Base-by-base conservation (phyloP, 2,113 vertebrate species). In the Typhlomys cinereus region DNA sequence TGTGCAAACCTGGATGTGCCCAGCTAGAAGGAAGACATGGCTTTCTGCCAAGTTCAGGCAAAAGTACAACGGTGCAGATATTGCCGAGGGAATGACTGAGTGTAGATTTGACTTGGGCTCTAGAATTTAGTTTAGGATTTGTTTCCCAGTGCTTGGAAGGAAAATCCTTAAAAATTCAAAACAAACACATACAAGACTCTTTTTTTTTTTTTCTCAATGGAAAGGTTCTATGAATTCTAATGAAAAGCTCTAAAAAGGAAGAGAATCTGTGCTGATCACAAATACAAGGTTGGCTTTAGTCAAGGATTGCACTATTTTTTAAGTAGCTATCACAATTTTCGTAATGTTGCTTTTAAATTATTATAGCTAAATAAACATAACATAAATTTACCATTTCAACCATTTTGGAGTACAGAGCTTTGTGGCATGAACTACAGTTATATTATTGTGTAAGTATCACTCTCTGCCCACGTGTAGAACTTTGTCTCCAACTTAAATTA, bases 141-240 rank as follows among this genome's bases (percentile, higher is more conserved):
- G 36, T 74, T 83, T 79, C 50, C 76, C 69, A 78, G 48, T 81
- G 69, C 41, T 9, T 70, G 4, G 13, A 36, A 78, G 39, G n/a
- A 88, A 92, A 79, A 48, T 7, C 74, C 7, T 48, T 64, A 89
- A 71, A 39, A 41, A 61, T 67, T 95, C n/a, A n/a, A n/a, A 64
- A 59, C 89, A 70, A 66, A 15, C 67, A 85, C 73, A 44, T 64
- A 59, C 71, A 34, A 46, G 14, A 14, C 7, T 34, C 67, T 84
- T 52, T 71, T 67, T n/a, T n/a, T n/a, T n/a, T n/a, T n/a, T n/a
- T n/a, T n/a, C 54, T 31, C 8, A 73, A 82, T 9, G 70, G 39
- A 57, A 50, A 89, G 78, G 50, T 62, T 34, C 69, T 73, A 80
- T n/a, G n/a, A 61, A 46, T 74, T 88, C 59, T 80, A 69, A 74